Percentiles rank a stretch among this genome's conserved stretches.
Conservation (phyloP, 2,797 vertebrate species). For the Gallinago nigripennis region DNA sequence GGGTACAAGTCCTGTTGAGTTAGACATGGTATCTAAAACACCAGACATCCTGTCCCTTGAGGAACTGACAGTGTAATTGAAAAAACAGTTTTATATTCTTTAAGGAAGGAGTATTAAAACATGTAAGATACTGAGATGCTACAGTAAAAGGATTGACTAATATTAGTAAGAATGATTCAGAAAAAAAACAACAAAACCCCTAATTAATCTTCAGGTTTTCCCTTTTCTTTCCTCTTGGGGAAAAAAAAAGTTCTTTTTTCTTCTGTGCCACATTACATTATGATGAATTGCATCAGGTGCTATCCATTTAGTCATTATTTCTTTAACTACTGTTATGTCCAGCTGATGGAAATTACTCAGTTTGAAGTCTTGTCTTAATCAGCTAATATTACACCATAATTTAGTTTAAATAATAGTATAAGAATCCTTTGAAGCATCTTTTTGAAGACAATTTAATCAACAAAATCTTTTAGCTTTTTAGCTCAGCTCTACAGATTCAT, state of each 20-base stretch:
- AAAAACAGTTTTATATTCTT: background rate
- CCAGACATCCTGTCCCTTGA: background rate
- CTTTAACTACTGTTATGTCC: conserved; percentile 75
- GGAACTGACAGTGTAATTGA: background rate
- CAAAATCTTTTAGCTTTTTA: conserved; percentile 62
- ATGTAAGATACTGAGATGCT: background rate
- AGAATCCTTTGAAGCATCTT: conserved; percentile 77
- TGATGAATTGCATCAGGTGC: conserved; percentile 68
- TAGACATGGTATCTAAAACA: background rate
- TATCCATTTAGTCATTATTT: conserved; percentile 75
- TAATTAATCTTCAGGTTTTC: conserved; percentile 34
- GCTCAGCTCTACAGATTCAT: conserved; percentile 45
- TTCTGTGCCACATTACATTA: conserved; percentile 56
- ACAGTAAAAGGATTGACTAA: background rate
- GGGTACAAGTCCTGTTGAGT: background rate
- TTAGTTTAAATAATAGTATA: conserved; percentile 78
- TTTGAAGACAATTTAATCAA: conserved; percentile 76
- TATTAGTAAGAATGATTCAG: background rate
- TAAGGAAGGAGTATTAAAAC: background rate
- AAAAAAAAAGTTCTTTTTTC: background rate
- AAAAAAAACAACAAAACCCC: background rate
- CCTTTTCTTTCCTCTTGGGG: conserved; percentile 35
- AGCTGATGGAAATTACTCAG: conserved; percentile 78
- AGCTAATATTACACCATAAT: conserved; percentile 78
- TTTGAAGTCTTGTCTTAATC: conserved; percentile 80